phyloP scores from a whole-genome alignment of 2,888 invertebrate species.

The Sclerodermus sp. region DNA sequence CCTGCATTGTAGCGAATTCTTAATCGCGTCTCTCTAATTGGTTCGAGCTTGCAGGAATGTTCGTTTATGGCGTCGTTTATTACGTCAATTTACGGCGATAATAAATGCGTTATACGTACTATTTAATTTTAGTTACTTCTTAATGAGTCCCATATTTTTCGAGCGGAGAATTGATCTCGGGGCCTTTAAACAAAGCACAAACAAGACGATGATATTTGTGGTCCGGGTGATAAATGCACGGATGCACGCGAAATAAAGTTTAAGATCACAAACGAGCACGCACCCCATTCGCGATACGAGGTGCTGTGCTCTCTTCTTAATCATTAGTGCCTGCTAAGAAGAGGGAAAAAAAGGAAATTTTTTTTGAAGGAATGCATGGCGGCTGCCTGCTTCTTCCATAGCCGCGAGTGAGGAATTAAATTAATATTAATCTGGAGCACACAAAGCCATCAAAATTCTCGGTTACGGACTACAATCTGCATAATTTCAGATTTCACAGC shows the following conservation, averaged over 20 bases:
- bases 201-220: no score
- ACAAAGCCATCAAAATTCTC: slow-evolving; percentile 39
- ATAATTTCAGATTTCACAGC: slow-evolving; percentile 46
- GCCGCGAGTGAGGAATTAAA: slow-evolving; percentile 53
- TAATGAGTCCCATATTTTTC: no score
- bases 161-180: no score
- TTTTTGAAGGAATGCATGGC: slow-evolving; percentile 25
- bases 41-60: no score
- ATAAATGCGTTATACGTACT: no score
- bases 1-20: no score
- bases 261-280: slow-evolving; percentile 12
- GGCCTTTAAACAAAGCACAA: no score
- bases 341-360: slow-evolving; percentile 26
- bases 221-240: not conserved
- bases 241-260: slow-evolving; percentile 12
- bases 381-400: slow-evolving; percentile 30
- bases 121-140: no score
- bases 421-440: slow-evolving; percentile 54
- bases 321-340: slow-evolving; percentile 45
- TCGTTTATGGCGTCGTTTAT: no score
- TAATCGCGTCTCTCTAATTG: no score
- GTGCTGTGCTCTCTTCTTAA: slow-evolving; percentile 30
- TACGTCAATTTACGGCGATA: no score
- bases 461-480: slow-evolving; percentile 41
- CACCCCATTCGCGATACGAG: slow-evolving; percentile 2